Conservation (phyloP, 2,888 invertebrate species). For the Galeopsomyia nigrocyanea region DNA sequence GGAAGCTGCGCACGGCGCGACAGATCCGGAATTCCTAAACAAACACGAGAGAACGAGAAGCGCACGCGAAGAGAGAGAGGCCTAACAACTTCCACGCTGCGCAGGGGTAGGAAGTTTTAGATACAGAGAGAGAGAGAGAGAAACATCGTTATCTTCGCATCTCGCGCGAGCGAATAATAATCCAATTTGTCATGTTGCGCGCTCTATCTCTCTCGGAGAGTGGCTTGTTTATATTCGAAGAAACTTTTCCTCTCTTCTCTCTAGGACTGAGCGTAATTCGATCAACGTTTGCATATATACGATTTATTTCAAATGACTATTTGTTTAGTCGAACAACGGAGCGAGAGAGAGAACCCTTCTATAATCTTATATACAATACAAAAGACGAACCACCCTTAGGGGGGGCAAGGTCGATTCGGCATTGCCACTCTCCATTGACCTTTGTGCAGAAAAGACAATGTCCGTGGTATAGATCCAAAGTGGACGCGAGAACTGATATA, state of each 20-base stretch:
- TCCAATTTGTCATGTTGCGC: constrained; percentile 24
- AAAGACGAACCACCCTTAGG: no score
- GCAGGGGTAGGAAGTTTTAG: no score
- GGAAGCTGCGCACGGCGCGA: neutral
- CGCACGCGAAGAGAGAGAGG: constrained; percentile 18
- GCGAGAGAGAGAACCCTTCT: neutral
- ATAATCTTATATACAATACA: no score
- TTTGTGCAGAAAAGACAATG: no score
- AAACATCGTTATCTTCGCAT: neutral
- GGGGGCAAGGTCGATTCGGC: no score
- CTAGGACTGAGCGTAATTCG: neutral
- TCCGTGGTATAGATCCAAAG: no score
- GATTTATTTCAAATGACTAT: neutral
- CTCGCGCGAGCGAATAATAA: constrained; percentile 18
- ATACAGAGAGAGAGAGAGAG: no score
- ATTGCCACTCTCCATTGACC: no score
- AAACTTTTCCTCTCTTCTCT: constrained; percentile 6
- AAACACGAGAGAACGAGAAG: constrained; percentile 24
- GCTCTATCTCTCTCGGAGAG: no score
- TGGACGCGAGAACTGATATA: no score
- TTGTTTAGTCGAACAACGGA: neutral
- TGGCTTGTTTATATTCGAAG: neutral
- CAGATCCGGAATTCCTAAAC: constrained; percentile 44
- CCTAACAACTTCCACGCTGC: constrained; percentile 21
- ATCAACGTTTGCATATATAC: neutral